phyloP scores from a whole-genome alignment of 2,113 vertebrate species.

The Regulus satrapa region DNA sequence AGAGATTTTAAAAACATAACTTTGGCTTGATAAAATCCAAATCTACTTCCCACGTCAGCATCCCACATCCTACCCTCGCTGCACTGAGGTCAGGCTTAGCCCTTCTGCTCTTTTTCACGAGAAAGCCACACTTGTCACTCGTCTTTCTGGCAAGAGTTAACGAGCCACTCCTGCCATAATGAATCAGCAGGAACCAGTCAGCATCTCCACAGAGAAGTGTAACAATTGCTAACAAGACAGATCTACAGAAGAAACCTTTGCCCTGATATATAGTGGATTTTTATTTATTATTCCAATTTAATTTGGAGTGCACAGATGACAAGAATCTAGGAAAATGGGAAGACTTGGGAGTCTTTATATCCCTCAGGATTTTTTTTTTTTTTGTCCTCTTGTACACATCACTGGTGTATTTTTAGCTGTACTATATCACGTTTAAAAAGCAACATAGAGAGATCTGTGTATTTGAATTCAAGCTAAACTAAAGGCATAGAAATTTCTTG shows the following conservation, averaged over 20 bases:
- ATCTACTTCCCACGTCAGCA: neutral
- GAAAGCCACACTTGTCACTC: conserved; percentile 16
- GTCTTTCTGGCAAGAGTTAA: conserved; percentile 26
- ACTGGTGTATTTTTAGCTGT: neutral
- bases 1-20: neutral
- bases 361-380: neutral
- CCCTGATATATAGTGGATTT: neutral
- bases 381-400: neutral
- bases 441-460: neutral
- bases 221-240: conserved; percentile 57
- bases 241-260: conserved; percentile 58
- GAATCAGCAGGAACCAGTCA: conserved; percentile 59
- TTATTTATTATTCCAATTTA: conserved; percentile 62
- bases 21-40: conserved; percentile 7
- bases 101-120: conserved; percentile 1
- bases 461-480: neutral
- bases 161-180: conserved; percentile 55
- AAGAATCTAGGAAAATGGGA: conserved; percentile 20
- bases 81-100: conserved; percentile 6
- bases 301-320: conserved; percentile 34
- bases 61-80: neutral
- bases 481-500: neutral
- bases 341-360: neutral
- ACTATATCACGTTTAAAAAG: neutral
- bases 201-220: conserved; percentile 29